Evolutionary conservation across 2,113 vertebrate genomes (phyloP), one percentile per base, ranked within the genome.

Genomic region (Piaya cayana): DNA sequence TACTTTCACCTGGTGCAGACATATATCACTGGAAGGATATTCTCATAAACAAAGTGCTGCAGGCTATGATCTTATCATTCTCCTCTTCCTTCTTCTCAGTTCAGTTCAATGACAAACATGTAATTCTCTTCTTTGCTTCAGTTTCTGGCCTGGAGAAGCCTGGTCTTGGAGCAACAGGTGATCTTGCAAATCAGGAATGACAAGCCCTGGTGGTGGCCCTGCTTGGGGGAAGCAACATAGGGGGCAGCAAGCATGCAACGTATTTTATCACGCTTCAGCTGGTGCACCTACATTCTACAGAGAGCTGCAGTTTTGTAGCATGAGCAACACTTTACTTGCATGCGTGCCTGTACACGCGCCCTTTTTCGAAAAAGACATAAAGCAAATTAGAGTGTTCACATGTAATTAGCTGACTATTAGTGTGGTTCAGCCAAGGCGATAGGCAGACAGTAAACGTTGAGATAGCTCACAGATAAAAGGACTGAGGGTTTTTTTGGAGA

Each of bases 21-120:
- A 95, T 88, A 94, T 91, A 96, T 97, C 67, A 91, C 92, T 88
- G 70, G 90, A 97, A 95, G 82, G 80, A 92, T 95, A 87, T 95
- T 97, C 97, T 96, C 93, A 95, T 96, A 96, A 97, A 95, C 92
- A 95, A 96, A 96, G 88, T 85, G 82, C 91, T 83, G 63, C 90
- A 55, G 80, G 88, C 93, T 81, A 82, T 81, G 85, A 96, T 97
- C 96, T 96, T 97, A 91, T 95, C 96, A n/a, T 93, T 93, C 94
- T 93, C 82, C 77, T 94, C 95, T 95, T 95, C 90, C 95, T 95
- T 95, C 85, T 94, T 95, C 92, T 82, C 89, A 69, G 92, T 86
- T 95, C 93, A 93, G 86, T 86, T 95, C 96, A 97, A 88, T 94
- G 90, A 96, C 96, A 96, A 97, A 89, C 82, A 96, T 25, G 36